These are phyloP conservation scores for Loripinus fragilis DNA, from an alignment of 2,888 invertebrate species.

Conservation along the genomic window DNA sequence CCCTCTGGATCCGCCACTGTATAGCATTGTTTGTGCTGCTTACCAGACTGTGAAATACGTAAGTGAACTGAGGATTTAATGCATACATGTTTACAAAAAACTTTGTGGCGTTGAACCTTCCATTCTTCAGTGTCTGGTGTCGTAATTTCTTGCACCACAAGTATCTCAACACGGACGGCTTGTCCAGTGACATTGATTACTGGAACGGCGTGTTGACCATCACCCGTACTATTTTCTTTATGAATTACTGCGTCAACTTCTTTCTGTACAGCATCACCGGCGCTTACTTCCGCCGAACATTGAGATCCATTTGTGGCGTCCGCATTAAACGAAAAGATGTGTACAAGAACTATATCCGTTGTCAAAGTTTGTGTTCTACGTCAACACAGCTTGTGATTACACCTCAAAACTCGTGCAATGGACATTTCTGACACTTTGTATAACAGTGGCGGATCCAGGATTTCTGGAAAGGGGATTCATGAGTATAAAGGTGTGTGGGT, in stretches of 20 bases:
- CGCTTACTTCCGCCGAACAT: constrained; percentile 74
- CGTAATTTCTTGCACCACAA: constrained; percentile 35
- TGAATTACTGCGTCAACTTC: constrained; percentile 80
- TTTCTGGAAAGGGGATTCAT: too few species aligned
- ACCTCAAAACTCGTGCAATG: not conserved
- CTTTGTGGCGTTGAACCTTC: constrained; percentile 77
- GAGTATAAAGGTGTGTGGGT: too few species aligned
- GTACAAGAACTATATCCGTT: constrained; percentile 24
- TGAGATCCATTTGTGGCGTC: constrained; percentile 31
- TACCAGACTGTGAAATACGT: too few species aligned
- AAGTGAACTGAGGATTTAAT: too few species aligned
- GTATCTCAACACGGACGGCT: not conserved
- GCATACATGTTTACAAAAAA: too few species aligned
- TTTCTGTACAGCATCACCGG: constrained; percentile 79
- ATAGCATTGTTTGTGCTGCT: too few species aligned
- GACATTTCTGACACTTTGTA: too few species aligned
- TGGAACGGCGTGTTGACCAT: constrained; percentile 63
- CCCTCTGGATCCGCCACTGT: too few species aligned
- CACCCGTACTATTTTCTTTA: constrained; percentile 73
- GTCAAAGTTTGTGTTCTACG: constrained; percentile 17
- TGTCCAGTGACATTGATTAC: constrained; percentile 37
- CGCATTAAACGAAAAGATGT: not conserved
- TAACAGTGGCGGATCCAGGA: too few species aligned
- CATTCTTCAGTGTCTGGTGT: constrained; percentile 77
- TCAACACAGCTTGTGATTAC: constrained; percentile 6